These are phyloP conservation scores for Galago senegalensis DNA, from an alignment of 2,797 vertebrate genomes.

Conservation along the genomic window DNA sequence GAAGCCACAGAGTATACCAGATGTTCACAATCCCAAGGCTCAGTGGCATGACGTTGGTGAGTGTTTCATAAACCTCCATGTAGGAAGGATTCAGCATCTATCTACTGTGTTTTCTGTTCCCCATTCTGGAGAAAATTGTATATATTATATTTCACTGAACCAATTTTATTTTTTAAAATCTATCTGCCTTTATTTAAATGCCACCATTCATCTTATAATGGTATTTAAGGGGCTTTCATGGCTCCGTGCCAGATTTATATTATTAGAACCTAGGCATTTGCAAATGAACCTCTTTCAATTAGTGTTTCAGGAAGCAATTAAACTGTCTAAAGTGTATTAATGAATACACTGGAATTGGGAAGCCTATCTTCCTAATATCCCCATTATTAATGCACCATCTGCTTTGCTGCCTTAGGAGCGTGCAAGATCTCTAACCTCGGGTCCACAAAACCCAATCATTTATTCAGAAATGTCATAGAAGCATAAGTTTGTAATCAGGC, in stretches of 20 bases:
- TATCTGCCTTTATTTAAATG: conserved; percentile 82
- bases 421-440: conserved; percentile 82
- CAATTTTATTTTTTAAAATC: conserved; percentile 75
- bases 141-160: conserved; percentile 11
- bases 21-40: conserved; percentile 71
- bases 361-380: conserved; percentile 88
- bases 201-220: conserved; percentile 82
- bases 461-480: conserved; percentile 86
- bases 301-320: conserved; percentile 91
- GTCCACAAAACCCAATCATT: conserved; percentile 84
- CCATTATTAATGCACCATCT: conserved; percentile 90
- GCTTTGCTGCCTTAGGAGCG: conserved; percentile 86
- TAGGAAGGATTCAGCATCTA: background rate
- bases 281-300: conserved; percentile 92
- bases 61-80: conserved; percentile 48
- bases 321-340: conserved; percentile 92
- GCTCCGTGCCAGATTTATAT: conserved; percentile 88
- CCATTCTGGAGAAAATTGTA: background rate
- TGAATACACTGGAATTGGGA: conserved; percentile 90
- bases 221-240: conserved; percentile 87
- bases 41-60: background rate
- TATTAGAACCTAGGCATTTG: conserved; percentile 88
- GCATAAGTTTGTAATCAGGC: conserved; percentile 84
- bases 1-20: conserved; percentile 73
- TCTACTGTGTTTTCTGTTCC: conserved; percentile 3